A percentile compares a stretch with the other conserved stretches of the same genome.
These are phyloP conservation scores for Trimorus sp. DNA, from an alignment of 2,888 invertebrate species.

Conservation along the genomic window DNA sequence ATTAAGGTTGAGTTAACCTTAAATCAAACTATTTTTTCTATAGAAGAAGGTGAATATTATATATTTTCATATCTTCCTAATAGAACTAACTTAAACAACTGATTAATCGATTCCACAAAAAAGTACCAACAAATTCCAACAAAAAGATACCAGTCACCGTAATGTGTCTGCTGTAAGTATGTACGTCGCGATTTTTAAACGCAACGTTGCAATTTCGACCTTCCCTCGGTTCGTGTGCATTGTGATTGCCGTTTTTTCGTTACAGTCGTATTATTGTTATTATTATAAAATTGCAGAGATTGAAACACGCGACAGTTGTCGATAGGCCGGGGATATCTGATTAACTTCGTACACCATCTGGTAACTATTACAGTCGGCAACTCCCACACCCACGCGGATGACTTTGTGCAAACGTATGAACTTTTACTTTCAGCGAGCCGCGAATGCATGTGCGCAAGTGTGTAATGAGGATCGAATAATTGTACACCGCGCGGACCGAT, in stretches of 20 bases:
- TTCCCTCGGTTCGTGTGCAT: slow-evolving; percentile 14
- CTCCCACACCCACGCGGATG: slow-evolving; percentile 66
- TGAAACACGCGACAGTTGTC: slow-evolving; percentile 53
- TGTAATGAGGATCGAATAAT: slow-evolving; percentile 42
- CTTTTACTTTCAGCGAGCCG: slow-evolving; percentile 63
- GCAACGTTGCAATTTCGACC: slow-evolving; percentile 27
- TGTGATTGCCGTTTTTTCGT: slow-evolving; percentile 1
- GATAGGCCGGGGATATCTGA: slow-evolving; percentile 61
- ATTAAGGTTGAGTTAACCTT: too few relatives aligned
- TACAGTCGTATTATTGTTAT: neutral
- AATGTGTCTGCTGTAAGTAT: too few relatives aligned
- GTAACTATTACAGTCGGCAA: slow-evolving; percentile 26
- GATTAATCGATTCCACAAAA: too few relatives aligned
- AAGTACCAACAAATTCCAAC: too few relatives aligned
- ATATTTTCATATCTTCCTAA: too few relatives aligned
- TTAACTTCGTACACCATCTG: slow-evolving; percentile 49
- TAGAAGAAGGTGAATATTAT: too few relatives aligned
- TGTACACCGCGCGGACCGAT: slow-evolving; percentile 19
- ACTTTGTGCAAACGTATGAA: slow-evolving; percentile 59
- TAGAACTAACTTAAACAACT: too few relatives aligned
- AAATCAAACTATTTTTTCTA: too few relatives aligned
- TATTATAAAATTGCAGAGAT: slow-evolving; percentile 50
- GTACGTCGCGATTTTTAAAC: neutral
- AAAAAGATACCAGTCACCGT: too few relatives aligned
- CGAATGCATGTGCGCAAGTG: slow-evolving; percentile 41